Percentiles rank a stretch among this genome's conserved stretches.
Evolutionary conservation across 2,797 vertebrate genomes (phyloP).

Genomic region (Oreochromis mossambicus): DNA sequence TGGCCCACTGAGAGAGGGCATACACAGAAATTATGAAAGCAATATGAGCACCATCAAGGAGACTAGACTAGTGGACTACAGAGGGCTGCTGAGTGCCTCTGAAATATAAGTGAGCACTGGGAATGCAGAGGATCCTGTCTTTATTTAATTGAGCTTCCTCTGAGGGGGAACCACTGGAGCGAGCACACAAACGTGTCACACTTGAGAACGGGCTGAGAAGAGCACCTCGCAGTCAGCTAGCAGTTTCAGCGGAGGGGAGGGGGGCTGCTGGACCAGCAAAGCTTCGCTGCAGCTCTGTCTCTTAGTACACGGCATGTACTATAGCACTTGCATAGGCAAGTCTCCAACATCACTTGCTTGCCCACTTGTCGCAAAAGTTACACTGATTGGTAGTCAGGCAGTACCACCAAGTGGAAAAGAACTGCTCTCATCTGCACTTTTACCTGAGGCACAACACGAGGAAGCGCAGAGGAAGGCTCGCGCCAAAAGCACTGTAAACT

Average conservation of each 20-base stretch:
- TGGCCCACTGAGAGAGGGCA: not conserved
- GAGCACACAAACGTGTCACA: not conserved
- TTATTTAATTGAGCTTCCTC: constrained; percentile 48
- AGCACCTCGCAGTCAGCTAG: not conserved
- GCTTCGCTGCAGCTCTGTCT: constrained; percentile 25
- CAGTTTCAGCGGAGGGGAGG: constrained; percentile 5
- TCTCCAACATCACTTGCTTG: constrained; percentile 14
- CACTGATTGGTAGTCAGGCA: not conserved
- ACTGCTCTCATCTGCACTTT: constrained; percentile 19
- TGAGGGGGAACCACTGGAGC: constrained; percentile 20
- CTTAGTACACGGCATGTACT: constrained; percentile 18
- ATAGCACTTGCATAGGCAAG: constrained; percentile 31
- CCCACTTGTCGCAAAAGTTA: constrained; percentile 5
- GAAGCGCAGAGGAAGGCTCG: constrained; percentile 13
- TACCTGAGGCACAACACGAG: constrained; percentile 22
- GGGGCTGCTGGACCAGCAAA: constrained; percentile 21
- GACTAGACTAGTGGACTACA: not conserved
- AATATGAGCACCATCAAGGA: not conserved
- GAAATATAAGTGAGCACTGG: not conserved
- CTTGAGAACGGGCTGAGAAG: not conserved
- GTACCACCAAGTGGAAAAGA: not conserved
- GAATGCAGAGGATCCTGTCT: not conserved
- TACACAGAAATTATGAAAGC: not conserved
- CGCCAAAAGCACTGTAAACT: not conserved
- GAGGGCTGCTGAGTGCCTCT: constrained; percentile 12